Evolutionary conservation across 2,113 vertebrate genomes (phyloP).

Genomic region (Accipiter cooperii): DNA sequence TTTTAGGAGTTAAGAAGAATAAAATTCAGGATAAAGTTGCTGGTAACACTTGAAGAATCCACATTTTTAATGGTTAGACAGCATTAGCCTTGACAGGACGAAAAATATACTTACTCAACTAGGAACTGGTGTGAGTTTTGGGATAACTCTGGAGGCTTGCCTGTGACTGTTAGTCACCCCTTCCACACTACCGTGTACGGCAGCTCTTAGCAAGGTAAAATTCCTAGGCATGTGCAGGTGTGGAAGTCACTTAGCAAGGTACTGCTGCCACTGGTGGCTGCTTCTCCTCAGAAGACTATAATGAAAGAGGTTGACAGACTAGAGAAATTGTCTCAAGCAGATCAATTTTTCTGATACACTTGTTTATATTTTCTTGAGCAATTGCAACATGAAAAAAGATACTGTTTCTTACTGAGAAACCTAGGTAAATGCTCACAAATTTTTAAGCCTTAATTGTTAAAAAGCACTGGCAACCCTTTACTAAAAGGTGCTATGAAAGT

Average conservation of each 20-base stretch:
- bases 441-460: neutral
- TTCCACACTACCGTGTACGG: neutral
- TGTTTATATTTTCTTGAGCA: neutral
- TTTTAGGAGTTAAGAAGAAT: neutral
- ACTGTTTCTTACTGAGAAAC: neutral
- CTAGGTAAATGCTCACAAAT: neutral
- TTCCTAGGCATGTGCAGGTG: neutral
- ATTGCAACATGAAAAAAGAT: neutral
- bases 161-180: neutral
- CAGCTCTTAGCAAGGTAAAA: neutral
- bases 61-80: neutral
- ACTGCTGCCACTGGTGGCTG: neutral
- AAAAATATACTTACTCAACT: neutral
- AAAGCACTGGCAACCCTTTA: neutral
- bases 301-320: neutral
- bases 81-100: neutral
- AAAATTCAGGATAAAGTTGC: neutral
- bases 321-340: neutral
- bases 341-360: neutral
- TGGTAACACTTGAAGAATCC: neutral
- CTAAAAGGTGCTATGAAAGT: neutral
- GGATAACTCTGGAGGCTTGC: neutral
- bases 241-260: neutral
- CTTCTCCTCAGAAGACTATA: neutral
- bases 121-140: neutral